Evolutionary conservation across 2,113 vertebrate species (phyloP), one percentile per base, ranked within the genome.

Genomic region (Paedocypris sp.): DNA sequence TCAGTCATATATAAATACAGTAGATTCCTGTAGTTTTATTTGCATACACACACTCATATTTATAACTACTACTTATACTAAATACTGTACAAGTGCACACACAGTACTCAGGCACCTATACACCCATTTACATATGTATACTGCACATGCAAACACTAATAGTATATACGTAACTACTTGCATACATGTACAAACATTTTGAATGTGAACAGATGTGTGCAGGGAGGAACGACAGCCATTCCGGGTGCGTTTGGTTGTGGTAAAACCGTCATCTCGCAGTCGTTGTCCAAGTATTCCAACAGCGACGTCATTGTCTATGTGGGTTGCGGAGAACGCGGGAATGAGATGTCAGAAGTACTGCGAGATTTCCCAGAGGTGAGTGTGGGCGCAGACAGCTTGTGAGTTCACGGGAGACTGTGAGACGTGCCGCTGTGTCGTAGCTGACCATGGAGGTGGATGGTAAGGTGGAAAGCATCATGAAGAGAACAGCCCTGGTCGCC

Each of bases 321-420:
- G 7, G 94, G 94, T 68, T 98, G 94, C 32, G 94, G 94, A 61
- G 94, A 98, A 77, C 87, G 94, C 80, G 94, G 94, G 56, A 98
- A 98, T 39, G 94, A 98, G 81, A 98, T 98, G 94, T 97, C 94
- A 54, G 94, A 98, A 89, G 94, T 98, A 56, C 87, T 98, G 66
- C 79, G 94, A 70, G 94, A 98, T 74, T 98, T 98, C 71, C 94
- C 94, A 2, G 94, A 98, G 93, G 94, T 98, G 47, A 67, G 90
- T 81, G 45, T 3, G 8, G 4, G 13, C 19, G 3, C 7, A 32
- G 35, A 3, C 4, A 26, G 12, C 45, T 13, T 3, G n/a, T 36
- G 29, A 28, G n/a, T 18, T 10, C 28, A 6, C 6, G 6, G 28
- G 54, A 5, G n/a, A 4, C 19, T 53, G 29, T 68, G 18, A 75